These are phyloP conservation scores for Stichodactyla helianthus DNA, from an alignment of 64 coral and sea anemone species.

Conservation along the genomic window DNA sequence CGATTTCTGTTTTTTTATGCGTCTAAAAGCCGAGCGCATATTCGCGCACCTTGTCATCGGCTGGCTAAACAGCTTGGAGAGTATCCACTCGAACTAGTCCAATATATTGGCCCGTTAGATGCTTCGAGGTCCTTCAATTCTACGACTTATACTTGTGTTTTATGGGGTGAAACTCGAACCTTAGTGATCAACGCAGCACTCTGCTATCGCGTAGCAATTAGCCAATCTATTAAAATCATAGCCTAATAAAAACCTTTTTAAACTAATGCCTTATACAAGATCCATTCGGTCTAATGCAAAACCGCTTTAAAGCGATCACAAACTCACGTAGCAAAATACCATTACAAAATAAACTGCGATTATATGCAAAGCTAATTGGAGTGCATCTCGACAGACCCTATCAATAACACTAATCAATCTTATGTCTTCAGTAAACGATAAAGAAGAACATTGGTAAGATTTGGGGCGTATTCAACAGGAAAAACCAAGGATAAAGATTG, in stretches of 20 bases:
- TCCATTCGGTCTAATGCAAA: background rate
- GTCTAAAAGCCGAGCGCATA: background rate
- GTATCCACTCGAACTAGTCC: background rate
- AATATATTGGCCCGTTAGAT: constrained; percentile 7
- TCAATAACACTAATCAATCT: background rate
- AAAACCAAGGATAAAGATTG: background rate
- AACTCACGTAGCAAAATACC: background rate
- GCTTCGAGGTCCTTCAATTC: background rate
- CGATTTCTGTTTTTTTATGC: background rate
- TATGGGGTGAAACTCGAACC: background rate
- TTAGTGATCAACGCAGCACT: background rate
- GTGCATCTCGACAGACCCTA: background rate
- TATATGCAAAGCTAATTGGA: background rate
- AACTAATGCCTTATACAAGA: background rate
- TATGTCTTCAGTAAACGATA: background rate
- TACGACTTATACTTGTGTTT: background rate
- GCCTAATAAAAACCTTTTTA: background rate
- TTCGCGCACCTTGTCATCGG: constrained; percentile 8
- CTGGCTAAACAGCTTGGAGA: constrained; percentile 13
- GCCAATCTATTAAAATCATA: background rate
- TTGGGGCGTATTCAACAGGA: background rate
- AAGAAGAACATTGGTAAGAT: background rate
- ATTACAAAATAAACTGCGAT: constrained; percentile 25
- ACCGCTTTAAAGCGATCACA: background rate
- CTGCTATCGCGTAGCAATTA: background rate